Base-by-base conservation (phyloP, 2,113 vertebrate species). In the Nothoprocta pentlandii region DNA sequence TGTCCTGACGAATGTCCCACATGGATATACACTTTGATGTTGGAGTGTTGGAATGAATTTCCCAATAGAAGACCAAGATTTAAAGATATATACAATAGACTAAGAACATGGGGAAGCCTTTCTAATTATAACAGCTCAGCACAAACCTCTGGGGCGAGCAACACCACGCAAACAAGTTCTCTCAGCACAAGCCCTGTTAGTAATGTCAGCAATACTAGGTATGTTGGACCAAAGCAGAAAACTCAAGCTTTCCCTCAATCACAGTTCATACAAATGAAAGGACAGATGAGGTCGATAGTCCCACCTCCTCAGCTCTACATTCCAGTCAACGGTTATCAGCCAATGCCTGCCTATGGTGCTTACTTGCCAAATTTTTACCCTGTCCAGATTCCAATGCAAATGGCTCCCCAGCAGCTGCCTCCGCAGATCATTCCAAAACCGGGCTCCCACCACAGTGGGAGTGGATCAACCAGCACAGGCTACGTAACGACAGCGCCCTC, bases 311-410 rank as follows among this genome's bases (percentile, higher is more conserved):
- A 99, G 95, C 98, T 99, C 74, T 99, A 99, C 96, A 99, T 99
- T 96, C 99, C 99, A 1, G 98, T 99, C 75, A 99, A 99, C 4
- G 99, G 99, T 66, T 99, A 99, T 87, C 99, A 99, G 95, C 98
- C 99, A 5, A 98, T 99, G 98, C 98, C 98, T 0, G 98, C 99
- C 21, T 98, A 98, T 26, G 99, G 99, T 8, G 98, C 99, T 16
- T 99, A 99, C 93, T 97, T 99, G 96, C 99, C 99, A 94, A 99
- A 99, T 98, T 99, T 99, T 97, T 99, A 99, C 95, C 98, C 99
- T 0, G 99, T 99, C 96, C 99, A 99, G 94, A 99, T 99, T 84
- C 98, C 99, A 25, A 98, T 99, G 98, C 98, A 98, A 82, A 98
- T 99, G 97, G 98, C 99, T 34, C 98, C 98, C 16, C 99, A 99